phyloP scores from a whole-genome alignment of 2,113 vertebrate genomes.

The Perognathus longimembris region DNA sequence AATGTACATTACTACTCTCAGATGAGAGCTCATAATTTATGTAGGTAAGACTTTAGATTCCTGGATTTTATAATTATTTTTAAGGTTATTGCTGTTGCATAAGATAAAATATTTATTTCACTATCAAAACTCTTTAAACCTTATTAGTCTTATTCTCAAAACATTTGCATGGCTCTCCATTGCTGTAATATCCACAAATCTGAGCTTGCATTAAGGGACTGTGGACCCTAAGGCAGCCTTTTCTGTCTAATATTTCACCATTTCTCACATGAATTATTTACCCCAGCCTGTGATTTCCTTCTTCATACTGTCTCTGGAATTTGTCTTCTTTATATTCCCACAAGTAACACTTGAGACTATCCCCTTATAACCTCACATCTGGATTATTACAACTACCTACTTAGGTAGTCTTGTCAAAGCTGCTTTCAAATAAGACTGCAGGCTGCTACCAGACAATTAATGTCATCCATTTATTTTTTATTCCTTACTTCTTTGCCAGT shows the following conservation, averaged over 20 bases:
- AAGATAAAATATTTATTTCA: conserved; percentile 37
- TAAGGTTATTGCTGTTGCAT: neutral
- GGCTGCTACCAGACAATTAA: conserved; percentile 69
- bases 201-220: neutral
- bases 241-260: conserved; percentile 49
- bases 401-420: conserved; percentile 73
- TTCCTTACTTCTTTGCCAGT: too few relatives aligned
- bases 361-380: conserved; percentile 62
- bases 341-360: conserved; percentile 46
- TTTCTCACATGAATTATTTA: conserved; percentile 47
- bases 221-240: neutral
- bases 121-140: conserved; percentile 34
- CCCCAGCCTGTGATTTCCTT: conserved; percentile 43
- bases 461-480: too few relatives aligned
- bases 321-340: conserved; percentile 72
- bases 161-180: neutral
- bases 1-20: conserved; percentile 10
- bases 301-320: conserved; percentile 71
- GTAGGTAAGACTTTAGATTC: neutral
- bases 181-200: neutral
- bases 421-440: conserved; percentile 55
- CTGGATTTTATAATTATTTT: neutral
- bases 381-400: conserved; percentile 68
- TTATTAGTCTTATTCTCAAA: neutral
- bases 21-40: conserved; percentile 10